Percentiles rank a stretch among this genome's conserved stretches.
These are phyloP conservation scores for Pherbina coryleti DNA, from an alignment of 2,888 invertebrate genomes.

Conservation along the genomic window DNA sequence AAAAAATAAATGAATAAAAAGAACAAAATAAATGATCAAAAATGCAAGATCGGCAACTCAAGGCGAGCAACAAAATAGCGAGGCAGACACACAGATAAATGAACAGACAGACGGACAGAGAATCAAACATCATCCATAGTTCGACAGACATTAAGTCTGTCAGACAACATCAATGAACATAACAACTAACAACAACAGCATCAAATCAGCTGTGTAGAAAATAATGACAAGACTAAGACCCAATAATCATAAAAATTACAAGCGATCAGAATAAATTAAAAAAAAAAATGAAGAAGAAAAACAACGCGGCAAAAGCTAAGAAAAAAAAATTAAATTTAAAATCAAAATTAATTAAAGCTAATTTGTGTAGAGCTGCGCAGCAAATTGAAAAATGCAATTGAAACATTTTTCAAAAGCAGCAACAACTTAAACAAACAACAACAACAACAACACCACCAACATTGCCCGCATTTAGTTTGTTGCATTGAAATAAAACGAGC, in stretches of 20 bases:
- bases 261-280: not conserved
- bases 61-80: constrained; percentile 31
- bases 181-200: not conserved
- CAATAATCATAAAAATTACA: not conserved
- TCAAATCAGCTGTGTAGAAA: constrained; percentile 9
- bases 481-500: constrained; percentile 10
- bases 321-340: constrained; percentile 5
- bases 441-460: constrained; percentile 12
- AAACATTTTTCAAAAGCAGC: constrained; percentile 32
- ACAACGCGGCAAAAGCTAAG: not conserved
- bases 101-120: constrained; percentile 26
- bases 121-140: not conserved
- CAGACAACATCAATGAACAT: not conserved
- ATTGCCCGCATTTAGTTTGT: not conserved
- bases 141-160: constrained; percentile 1
- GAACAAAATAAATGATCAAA: constrained; percentile 26
- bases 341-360: constrained; percentile 37
- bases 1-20: not conserved
- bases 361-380: constrained; percentile 24
- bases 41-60: constrained; percentile 25
- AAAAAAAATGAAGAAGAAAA: not conserved
- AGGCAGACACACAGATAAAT: constrained; percentile 15
- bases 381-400: constrained; percentile 34
- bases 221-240: not conserved
- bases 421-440: constrained; percentile 10